phyloP scores from a whole-genome alignment of 1,140 invertebrate genomes.

The Zophobas atratus region DNA sequence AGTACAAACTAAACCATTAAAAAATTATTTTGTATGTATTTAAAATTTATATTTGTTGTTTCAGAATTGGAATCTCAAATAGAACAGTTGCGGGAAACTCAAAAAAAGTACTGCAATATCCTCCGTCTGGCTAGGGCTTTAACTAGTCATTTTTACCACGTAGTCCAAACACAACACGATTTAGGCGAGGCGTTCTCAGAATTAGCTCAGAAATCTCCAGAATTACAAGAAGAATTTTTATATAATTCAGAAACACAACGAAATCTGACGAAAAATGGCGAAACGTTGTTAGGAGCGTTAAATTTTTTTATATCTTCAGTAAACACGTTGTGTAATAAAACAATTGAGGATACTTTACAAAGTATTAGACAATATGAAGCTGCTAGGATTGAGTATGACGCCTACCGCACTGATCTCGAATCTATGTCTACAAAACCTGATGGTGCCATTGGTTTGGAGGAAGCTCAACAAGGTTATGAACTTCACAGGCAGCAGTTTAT shows the following conservation, averaged over 20 bases:
- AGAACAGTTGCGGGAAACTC: conserved; percentile 92
- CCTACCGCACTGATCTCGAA: conserved; percentile 94
- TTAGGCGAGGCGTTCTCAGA: conserved; percentile 95
- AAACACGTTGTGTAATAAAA: conserved; percentile 96
- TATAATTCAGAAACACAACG: conserved; percentile 97
- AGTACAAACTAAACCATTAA: too few species aligned
- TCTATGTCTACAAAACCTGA: conserved; percentile 78
- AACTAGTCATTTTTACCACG: conserved; percentile 89
- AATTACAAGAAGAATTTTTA: conserved; percentile 94
- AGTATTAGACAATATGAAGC: conserved; percentile 95
- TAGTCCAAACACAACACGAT: conserved; percentile 89
- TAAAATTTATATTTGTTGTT: conserved; percentile 59
- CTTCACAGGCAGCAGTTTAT: conserved; percentile 92
- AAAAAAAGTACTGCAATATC: conserved; percentile 92
- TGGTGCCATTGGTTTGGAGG: conserved; percentile 78
- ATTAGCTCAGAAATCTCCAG: conserved; percentile 93
- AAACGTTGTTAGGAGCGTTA: conserved; percentile 90
- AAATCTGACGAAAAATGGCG: conserved; percentile 94
- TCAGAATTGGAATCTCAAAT: conserved; percentile 94
- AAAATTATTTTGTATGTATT: neutral
- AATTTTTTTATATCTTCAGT: conserved; percentile 97
- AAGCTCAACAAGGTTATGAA: conserved; percentile 87
- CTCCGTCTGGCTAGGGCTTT: conserved; percentile 88
- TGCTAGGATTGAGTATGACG: conserved; percentile 96
- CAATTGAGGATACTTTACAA: conserved; percentile 95